Evolutionary conservation across 2,797 vertebrate species (phyloP).

Genomic region (Hoplostethus mediterraneus): DNA sequence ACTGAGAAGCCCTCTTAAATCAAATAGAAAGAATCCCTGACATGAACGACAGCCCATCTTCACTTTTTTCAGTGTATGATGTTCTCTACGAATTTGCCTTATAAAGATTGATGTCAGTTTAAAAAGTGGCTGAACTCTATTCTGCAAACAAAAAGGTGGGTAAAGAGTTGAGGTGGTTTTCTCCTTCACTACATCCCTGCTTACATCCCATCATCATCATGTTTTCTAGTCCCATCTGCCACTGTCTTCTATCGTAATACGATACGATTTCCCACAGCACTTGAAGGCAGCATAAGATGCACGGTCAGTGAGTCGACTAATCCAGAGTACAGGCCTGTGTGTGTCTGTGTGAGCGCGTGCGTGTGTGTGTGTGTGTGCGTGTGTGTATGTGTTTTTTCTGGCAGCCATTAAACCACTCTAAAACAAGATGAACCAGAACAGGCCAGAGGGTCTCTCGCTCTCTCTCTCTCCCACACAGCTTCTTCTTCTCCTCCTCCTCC

Average conservation of each 20-base stretch:
- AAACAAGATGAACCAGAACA: conserved; percentile 68
- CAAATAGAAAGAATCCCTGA: too few species aligned
- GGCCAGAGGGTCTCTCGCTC: conserved; percentile 55
- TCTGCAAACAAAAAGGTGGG: too few species aligned
- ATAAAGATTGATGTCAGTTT: too few species aligned
- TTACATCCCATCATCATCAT: too few species aligned
- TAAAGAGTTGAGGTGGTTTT: too few species aligned
- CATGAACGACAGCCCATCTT: too few species aligned
- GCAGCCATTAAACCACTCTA: conserved; percentile 63
- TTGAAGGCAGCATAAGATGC: conserved; percentile 35
- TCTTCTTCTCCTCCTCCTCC: conserved; percentile 8
- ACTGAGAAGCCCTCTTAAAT: conserved; percentile 11
- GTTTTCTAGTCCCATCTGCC: neutral
- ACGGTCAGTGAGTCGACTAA: conserved; percentile 27
- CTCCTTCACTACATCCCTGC: too few species aligned
- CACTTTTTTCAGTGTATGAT: too few species aligned
- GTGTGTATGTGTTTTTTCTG: conserved; percentile 20
- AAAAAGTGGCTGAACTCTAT: too few species aligned
- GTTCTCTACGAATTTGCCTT: too few species aligned
- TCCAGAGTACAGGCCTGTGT: conserved; percentile 9
- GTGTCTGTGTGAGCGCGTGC: conserved; percentile 3
- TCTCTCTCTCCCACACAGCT: conserved; percentile 33
- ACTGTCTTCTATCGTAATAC: conserved; percentile 2
- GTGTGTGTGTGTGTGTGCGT: neutral
- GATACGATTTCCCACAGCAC: conserved; percentile 17